phyloP scores from a whole-genome alignment of 2,888 invertebrate species.

The Microplitis deprimator region DNA sequence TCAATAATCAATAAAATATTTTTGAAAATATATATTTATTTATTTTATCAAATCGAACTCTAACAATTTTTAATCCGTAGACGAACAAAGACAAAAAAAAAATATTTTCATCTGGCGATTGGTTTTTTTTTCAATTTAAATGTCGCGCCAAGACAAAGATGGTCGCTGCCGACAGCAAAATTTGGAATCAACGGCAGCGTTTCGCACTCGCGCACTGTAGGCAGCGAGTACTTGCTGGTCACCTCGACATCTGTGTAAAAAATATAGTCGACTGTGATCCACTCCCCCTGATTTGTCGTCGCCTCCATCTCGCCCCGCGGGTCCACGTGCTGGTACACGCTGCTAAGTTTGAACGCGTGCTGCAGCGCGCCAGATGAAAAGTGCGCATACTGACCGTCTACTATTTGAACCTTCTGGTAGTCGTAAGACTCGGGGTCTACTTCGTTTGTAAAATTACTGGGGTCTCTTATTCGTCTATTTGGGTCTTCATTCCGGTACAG shows the following conservation, averaged over 20 bases:
- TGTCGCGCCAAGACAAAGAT: slow-evolving; percentile 83
- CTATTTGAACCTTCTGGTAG: slow-evolving; percentile 59
- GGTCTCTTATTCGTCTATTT: background rate
- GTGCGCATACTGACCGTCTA: slow-evolving; percentile 54
- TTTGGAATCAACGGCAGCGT: slow-evolving; percentile 81
- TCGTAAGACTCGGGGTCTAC: slow-evolving; percentile 51
- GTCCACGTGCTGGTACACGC: slow-evolving; percentile 78
- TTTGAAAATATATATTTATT: background rate
- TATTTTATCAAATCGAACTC: background rate
- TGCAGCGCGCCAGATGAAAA: slow-evolving; percentile 78
- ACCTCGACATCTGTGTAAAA: slow-evolving; percentile 80
- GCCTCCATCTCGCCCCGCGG: slow-evolving; percentile 74
- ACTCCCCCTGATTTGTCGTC: slow-evolving; percentile 83
- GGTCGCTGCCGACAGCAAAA: slow-evolving; percentile 83
- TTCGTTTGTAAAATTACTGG: slow-evolving; percentile 41
- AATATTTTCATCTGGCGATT: slow-evolving; percentile 12
- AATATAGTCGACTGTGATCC: slow-evolving; percentile 92
- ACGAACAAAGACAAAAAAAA: background rate
- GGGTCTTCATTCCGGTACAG: slow-evolving; percentile 10
- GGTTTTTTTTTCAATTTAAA: slow-evolving; percentile 75
- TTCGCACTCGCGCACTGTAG: slow-evolving; percentile 76
- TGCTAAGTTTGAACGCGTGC: slow-evolving; percentile 79
- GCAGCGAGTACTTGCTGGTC: slow-evolving; percentile 75
- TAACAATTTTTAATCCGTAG: background rate
- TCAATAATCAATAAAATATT: background rate